A percentile compares a stretch with the other conserved stretches of the same genome.
These are phyloP conservation scores for Cyclophora punctaria DNA, from an alignment of 2,888 invertebrate genomes.

Conservation along the genomic window DNA sequence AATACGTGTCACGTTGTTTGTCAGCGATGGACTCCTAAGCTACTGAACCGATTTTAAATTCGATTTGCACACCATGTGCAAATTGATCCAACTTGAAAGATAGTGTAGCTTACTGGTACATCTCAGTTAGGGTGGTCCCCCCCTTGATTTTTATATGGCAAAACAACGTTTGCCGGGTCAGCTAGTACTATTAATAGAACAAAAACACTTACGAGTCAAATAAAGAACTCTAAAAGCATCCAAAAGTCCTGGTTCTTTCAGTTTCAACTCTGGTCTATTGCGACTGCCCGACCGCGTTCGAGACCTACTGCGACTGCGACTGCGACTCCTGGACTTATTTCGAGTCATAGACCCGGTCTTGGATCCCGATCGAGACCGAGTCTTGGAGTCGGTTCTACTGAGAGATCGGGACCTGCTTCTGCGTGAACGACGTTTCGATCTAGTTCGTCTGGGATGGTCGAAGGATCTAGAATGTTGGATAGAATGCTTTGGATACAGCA, in stretches of 20 bases:
- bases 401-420: constrained; percentile 28
- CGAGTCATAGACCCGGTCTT: constrained; percentile 29
- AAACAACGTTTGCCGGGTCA: too few species aligned
- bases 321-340: constrained; percentile 20
- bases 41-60: too few species aligned
- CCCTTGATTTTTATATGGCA: too few species aligned
- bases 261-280: constrained; percentile 31
- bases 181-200: background rate
- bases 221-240: constrained; percentile 63
- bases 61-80: too few species aligned
- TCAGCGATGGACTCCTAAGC: too few species aligned
- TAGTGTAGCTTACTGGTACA: too few species aligned
- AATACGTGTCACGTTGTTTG: too few species aligned
- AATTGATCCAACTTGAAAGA: too few species aligned
- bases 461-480: too few species aligned
- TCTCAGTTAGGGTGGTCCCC: too few species aligned
- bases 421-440: constrained; percentile 36
- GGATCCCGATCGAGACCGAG: constrained; percentile 25
- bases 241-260: constrained; percentile 48
- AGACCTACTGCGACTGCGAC: constrained; percentile 24
- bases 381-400: constrained; percentile 21
- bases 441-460: constrained; percentile 28
- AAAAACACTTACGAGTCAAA: constrained; percentile 46
- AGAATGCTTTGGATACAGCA: too few species aligned
- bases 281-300: constrained; percentile 25